A percentile compares a stretch with the other conserved stretches of the same genome.
phyloP scores from a whole-genome alignment of 1,140 invertebrate species.

The Chionoecetes opilio region DNA sequence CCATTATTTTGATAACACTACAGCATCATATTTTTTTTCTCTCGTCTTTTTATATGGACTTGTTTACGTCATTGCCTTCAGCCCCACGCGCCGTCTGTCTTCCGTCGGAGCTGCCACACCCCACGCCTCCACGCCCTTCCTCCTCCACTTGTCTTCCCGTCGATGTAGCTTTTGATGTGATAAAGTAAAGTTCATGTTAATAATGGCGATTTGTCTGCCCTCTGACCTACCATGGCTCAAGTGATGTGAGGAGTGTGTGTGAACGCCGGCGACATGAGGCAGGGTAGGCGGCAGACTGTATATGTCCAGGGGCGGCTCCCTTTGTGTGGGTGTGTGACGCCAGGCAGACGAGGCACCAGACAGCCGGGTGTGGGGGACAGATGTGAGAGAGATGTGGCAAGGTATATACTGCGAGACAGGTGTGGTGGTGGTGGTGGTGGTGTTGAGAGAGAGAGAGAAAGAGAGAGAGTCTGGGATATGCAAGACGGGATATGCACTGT shows the following conservation, averaged over 20 bases:
- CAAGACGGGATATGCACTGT: neutral
- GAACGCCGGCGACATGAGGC: neutral
- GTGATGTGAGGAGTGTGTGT: neutral
- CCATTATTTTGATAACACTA: neutral
- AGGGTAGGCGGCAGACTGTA: neutral
- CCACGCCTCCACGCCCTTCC: neutral
- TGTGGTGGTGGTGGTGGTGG: too few species aligned
- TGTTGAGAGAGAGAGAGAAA: too few species aligned
- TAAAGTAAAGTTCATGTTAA: neutral
- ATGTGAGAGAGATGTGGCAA: neutral
- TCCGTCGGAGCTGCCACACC: neutral
- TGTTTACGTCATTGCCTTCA: conserved; percentile 28
- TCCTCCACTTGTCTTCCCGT: neutral
- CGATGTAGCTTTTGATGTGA: conserved; percentile 19
- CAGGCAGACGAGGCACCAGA: neutral
- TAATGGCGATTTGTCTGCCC: conserved; percentile 16
- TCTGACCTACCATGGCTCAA: neutral
- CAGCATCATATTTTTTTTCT: neutral
- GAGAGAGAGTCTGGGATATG: too few species aligned
- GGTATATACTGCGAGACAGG: neutral
- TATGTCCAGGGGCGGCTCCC: conserved; percentile 3
- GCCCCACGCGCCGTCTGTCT: conserved; percentile 22
- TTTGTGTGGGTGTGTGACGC: conserved; percentile 15
- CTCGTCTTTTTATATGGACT: neutral
- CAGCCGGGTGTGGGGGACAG: neutral